These are phyloP conservation scores for Drosophila multiciliata DNA, from an alignment of 2,888 invertebrate species.

Conservation along the genomic window DNA sequence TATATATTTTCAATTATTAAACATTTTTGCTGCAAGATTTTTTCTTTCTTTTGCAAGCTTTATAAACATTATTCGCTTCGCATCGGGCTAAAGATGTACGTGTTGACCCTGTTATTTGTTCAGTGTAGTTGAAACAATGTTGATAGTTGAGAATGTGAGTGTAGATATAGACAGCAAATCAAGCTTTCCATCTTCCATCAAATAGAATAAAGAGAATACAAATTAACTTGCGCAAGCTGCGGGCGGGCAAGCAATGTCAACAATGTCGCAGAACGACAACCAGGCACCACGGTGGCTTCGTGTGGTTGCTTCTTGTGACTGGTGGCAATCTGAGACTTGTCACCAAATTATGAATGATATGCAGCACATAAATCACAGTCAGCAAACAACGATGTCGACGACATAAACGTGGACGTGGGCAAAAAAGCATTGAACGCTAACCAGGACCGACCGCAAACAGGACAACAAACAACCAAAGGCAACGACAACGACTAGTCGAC, in stretches of 20 bases:
- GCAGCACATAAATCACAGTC: conserved; percentile 78
- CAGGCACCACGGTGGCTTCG: conserved; percentile 23
- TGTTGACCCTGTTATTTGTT: conserved; percentile 1
- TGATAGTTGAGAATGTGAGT: neutral
- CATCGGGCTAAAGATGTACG: neutral
- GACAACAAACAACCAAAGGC: conserved; percentile 3
- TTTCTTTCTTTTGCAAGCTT: neutral
- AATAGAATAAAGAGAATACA: conserved; percentile 72
- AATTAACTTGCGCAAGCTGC: conserved; percentile 69
- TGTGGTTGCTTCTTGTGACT: conserved; percentile 16
- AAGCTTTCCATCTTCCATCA: conserved; percentile 52
- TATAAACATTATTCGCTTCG: neutral
- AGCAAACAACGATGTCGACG: conserved; percentile 63
- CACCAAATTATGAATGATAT: conserved; percentile 80
- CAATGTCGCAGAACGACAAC: conserved; percentile 6
- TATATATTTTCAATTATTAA: neutral
- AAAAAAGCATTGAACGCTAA: conserved; percentile 51
- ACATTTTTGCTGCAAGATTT: neutral
- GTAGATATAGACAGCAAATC: conserved; percentile 36
- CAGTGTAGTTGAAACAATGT: neutral
- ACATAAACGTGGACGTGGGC: conserved; percentile 29
- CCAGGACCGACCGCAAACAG: conserved; percentile 39
- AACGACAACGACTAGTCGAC: conserved; percentile 12
- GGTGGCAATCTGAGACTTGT: conserved; percentile 74
- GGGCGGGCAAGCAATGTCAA: conserved; percentile 43